Evolutionary conservation across 2,888 invertebrate genomes (phyloP).

Genomic region (Nephrocerus scutellatus): DNA sequence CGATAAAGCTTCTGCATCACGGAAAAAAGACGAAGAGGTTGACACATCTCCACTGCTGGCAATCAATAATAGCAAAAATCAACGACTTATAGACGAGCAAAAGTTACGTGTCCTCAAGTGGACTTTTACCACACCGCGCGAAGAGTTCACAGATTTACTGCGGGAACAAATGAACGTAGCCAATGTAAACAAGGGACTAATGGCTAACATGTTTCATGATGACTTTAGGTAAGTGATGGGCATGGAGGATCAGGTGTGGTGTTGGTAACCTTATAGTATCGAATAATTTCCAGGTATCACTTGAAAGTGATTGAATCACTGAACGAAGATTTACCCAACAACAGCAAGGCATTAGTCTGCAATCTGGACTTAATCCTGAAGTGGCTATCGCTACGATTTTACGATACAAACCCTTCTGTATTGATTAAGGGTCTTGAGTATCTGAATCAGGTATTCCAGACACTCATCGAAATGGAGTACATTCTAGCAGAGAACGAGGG

Average conservation of each 20-base stretch:
- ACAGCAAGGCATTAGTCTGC: conserved; percentile 70
- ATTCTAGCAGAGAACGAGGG: conserved; percentile 87
- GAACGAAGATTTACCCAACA: conserved; percentile 73
- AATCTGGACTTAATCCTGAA: conserved; percentile 93
- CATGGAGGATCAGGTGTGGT: not conserved
- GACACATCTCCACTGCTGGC: conserved; percentile 73
- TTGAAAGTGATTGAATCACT: conserved; percentile 90
- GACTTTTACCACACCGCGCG: conserved; percentile 89
- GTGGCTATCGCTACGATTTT: conserved; percentile 94
- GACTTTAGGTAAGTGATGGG: conserved; percentile 67
- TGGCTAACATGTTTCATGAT: conserved; percentile 87
- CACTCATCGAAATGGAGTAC: conserved; percentile 73
- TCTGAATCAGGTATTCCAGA: conserved; percentile 72
- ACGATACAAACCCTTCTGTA: conserved; percentile 97
- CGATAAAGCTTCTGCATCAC: conserved; percentile 45
- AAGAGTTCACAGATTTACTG: conserved; percentile 88
- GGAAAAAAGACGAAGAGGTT: conserved; percentile 79
- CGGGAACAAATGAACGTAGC: conserved; percentile 85
- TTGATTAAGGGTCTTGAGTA: conserved; percentile 93
- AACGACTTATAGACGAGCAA: conserved; percentile 89
- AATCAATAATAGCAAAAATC: conserved; percentile 81
- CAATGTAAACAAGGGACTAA: conserved; percentile 77
- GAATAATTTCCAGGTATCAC: conserved; percentile 64
- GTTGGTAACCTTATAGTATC: no score
- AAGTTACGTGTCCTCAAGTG: conserved; percentile 88